Evolutionary conservation across 1,140 invertebrate species (phyloP), one percentile per base, ranked within the genome.

Genomic region (Spodoptera litura): DNA sequence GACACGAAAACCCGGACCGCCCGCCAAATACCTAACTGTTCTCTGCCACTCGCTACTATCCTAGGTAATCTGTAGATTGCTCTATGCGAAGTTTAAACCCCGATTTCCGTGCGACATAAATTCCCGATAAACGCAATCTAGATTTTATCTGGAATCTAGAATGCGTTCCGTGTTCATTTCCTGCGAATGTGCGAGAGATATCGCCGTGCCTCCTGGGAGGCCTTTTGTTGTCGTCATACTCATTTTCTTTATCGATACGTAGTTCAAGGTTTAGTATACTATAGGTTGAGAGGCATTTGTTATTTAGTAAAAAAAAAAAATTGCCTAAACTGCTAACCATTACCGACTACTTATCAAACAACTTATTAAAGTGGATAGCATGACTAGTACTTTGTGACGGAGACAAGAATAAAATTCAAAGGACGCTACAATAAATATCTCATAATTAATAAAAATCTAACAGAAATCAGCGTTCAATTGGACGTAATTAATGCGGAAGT

Each of bases 41-140:
- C 62, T 68, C 66, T 31, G 49, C 27, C 49, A 52, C 49, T 31
- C 44, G 20, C 44, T 70, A 70, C 25, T 52, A 70, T 51, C 66
- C 49, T 64, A 70, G 44, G 25, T 25, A 31, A 70, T 51, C 49
- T 53, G 11, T 53, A 31, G 44, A 70, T 70, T 52, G 66, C 66
- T 70, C 31, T 52, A 70, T 70, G 66, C 38, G 66, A 52, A 53
- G 66, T 25, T 70, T 70, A 52, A 52, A 52, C 66, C 52, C 20
- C 20, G 44, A 70, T 70, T 70, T 70, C 49, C 66, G 66, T 53
- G 25, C 20, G 66, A 70, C 66, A 70, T 53, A 70, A 70, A 70
- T 70, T 70, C 49, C 49, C 49, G 66, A 70, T 70, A 70, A 70
- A 70, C 66, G 66, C 49, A 70, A 70, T 70, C 66, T 70, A 70